Conservation (phyloP, 2,797 vertebrate genomes). For the Artibeus lituratus region DNA sequence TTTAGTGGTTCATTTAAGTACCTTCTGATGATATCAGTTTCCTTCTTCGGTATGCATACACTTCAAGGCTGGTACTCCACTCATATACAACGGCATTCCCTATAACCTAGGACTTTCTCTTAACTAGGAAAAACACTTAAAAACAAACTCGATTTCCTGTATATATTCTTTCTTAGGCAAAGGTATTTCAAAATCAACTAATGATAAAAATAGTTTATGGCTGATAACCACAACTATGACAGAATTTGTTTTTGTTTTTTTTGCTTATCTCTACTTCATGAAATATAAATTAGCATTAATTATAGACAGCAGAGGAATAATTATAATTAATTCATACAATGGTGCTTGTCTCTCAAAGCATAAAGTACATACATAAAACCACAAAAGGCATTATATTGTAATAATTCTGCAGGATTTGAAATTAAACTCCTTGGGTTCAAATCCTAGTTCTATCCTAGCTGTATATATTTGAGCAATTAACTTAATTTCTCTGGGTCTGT, state of each 20-base stretch:
- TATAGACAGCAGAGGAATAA: neutral
- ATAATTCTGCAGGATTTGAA: conserved; percentile 27
- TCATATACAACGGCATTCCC: neutral
- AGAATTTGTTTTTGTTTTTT: neutral
- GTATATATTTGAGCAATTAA: neutral
- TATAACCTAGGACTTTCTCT: neutral
- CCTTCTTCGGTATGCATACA: neutral
- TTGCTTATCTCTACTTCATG: conserved; percentile 6
- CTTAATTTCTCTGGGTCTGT: neutral
- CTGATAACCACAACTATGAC: neutral
- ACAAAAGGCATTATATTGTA: conserved; percentile 15
- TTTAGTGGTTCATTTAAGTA: neutral
- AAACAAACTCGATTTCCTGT: neutral
- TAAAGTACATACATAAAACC: neutral
- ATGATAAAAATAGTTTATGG: neutral
- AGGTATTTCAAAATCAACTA: conserved; percentile 26
- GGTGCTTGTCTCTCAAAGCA: conserved; percentile 2
- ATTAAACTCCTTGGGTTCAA: neutral
- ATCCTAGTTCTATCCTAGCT: neutral
- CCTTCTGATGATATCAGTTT: neutral
- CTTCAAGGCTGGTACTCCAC: conserved; percentile 3
- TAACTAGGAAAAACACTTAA: neutral
- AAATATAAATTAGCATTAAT: conserved; percentile 40
- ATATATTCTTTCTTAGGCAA: neutral
- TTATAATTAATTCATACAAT: conserved; percentile 47